These are phyloP conservation scores for Philereme transversata DNA, from an alignment of 2,888 invertebrate genomes.

Conservation along the genomic window DNA sequence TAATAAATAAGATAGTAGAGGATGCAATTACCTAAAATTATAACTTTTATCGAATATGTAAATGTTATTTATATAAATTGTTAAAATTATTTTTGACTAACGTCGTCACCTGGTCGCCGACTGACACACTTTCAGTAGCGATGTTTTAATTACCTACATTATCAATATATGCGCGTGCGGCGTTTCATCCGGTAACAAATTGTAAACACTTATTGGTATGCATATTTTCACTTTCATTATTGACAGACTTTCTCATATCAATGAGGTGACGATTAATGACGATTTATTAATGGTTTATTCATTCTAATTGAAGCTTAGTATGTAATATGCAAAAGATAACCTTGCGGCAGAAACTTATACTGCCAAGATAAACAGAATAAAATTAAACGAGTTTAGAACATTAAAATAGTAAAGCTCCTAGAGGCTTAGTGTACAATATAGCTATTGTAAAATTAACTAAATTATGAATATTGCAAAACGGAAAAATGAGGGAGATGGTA, in stretches of 20 bases:
- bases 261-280: slow-evolving; percentile 15
- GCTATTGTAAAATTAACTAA: no score
- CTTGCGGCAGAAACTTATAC: no score
- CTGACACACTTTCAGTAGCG: slow-evolving; percentile 70
- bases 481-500: no score
- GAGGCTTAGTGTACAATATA: no score
- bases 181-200: slow-evolving; percentile 28
- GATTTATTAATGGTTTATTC: slow-evolving; percentile 6
- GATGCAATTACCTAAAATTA: no score
- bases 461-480: no score
- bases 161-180: slow-evolving; percentile 40
- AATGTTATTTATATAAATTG: background rate
- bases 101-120: slow-evolving; percentile 57
- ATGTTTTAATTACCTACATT: slow-evolving; percentile 63
- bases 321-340: no score
- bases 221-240: slow-evolving; percentile 33
- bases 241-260: slow-evolving; percentile 29
- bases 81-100: slow-evolving; percentile 32
- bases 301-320: slow-evolving; percentile 6
- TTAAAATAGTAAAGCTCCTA: no score
- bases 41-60: background rate
- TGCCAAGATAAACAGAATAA: no score
- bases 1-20: no score
- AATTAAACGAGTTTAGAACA: no score
- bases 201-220: slow-evolving; percentile 26